Percentiles rank a stretch among this genome's conserved stretches.
Conservation (phyloP, 1,140 invertebrate genomes). For the Bombus affinis region DNA sequence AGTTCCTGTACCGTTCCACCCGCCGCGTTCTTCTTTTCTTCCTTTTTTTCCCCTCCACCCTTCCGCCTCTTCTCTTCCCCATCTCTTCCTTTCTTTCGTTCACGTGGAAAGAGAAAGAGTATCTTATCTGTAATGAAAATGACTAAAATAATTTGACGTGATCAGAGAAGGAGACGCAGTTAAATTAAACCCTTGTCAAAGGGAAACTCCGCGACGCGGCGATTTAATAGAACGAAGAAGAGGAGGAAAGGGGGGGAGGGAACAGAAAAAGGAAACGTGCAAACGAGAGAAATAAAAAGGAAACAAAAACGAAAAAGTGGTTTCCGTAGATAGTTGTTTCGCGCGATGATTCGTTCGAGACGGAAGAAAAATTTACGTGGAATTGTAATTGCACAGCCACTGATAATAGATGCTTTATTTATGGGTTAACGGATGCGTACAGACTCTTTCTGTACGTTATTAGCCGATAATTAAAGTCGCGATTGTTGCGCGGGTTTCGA, state of each 20-base stretch:
- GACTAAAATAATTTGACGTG: slow-evolving; percentile 72
- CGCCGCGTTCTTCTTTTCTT: slow-evolving; percentile 56
- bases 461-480: slow-evolving; percentile 20
- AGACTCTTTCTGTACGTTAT: not conserved
- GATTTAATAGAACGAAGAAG: slow-evolving; percentile 38
- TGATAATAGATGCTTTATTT: slow-evolving; percentile 32
- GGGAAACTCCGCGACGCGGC: slow-evolving; percentile 14
- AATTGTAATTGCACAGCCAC: not conserved
- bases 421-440: not conserved
- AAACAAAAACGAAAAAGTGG: not conserved
- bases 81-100: not conserved
- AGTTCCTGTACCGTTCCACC: slow-evolving; percentile 59
- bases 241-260: too few species aligned
- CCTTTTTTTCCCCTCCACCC: not conserved
- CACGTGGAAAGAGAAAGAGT: slow-evolving; percentile 16
- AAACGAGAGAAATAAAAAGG: not conserved
- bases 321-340: slow-evolving; percentile 33
- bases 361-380: slow-evolving; percentile 10
- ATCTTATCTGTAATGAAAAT: slow-evolving; percentile 75
- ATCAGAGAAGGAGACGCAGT: slow-evolving; percentile 32
- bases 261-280: not conserved
- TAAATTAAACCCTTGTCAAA: slow-evolving; percentile 50
- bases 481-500: not conserved
- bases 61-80: not conserved
- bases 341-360: slow-evolving; percentile 17